A percentile compares a stretch with the other conserved stretches of the same genome.
Evolutionary conservation across 2,888 invertebrate species (phyloP).

Genomic region (Spicauda simplicius): DNA sequence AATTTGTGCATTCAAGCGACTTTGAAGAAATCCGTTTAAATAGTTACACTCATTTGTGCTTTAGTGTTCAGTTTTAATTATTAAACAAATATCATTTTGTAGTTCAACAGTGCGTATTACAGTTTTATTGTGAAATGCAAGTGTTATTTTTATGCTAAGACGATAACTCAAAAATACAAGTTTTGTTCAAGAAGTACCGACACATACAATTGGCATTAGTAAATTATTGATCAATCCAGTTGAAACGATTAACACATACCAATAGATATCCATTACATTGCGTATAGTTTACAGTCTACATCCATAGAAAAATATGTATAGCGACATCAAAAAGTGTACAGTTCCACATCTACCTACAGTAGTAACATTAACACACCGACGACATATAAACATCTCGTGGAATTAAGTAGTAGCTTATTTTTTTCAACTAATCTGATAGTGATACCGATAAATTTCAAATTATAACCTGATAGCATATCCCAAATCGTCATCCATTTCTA

Average conservation of each 20-base stretch:
- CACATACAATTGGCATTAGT: too few relatives aligned
- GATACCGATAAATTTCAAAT: slow-evolving; percentile 25
- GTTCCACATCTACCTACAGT: slow-evolving; percentile 45
- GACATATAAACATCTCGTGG: slow-evolving; percentile 41
- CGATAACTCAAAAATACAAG: too few relatives aligned
- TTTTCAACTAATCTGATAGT: slow-evolving; percentile 8
- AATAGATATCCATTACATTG: slow-evolving; percentile 25
- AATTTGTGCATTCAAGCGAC: slow-evolving; percentile 31
- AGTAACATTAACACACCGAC: slow-evolving; percentile 41
- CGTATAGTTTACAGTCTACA: slow-evolving; percentile 45
- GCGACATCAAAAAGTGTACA: slow-evolving; percentile 69
- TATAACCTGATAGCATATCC: slow-evolving; percentile 15
- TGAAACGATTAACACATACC: slow-evolving; percentile 23
- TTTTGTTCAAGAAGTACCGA: too few relatives aligned
- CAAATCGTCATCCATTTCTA: not conserved
- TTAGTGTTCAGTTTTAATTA: too few relatives aligned
- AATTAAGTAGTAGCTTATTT: slow-evolving; percentile 11
- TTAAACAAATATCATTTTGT: not conserved
- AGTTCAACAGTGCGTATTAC: not conserved
- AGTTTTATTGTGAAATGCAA: too few relatives aligned
- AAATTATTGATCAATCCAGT: not conserved
- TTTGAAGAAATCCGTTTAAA: not conserved
- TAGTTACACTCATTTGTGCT: too few relatives aligned
- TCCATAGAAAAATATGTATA: slow-evolving; percentile 57
- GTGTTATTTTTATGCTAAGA: too few relatives aligned